Conservation (phyloP, 2,113 vertebrate species). For the Hyla sarda region DNA sequence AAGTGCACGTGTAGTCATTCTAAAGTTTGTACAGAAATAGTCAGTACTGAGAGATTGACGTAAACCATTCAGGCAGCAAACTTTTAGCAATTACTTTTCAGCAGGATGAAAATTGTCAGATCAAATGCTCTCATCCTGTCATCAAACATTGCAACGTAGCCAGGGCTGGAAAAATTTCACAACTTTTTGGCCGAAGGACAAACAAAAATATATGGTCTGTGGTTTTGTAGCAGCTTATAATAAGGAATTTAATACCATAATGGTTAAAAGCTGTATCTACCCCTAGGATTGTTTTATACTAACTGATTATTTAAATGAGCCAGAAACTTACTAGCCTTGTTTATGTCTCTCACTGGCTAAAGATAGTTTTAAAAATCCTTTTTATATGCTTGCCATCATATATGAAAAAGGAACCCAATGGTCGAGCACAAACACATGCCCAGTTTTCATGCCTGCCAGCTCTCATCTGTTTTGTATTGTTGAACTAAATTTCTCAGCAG, state of each 20-base stretch:
- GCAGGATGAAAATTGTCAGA: conserved; percentile 7
- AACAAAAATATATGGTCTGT: background rate
- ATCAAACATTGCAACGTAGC: background rate
- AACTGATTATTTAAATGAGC: background rate
- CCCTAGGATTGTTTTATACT: background rate
- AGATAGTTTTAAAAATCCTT: background rate
- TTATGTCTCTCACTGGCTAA: background rate
- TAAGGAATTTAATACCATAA: background rate
- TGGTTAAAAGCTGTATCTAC: background rate
- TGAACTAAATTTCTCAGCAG: too few relatives aligned
- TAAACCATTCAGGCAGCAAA: background rate
- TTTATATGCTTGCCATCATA: background rate
- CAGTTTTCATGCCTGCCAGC: too few relatives aligned
- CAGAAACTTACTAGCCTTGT: background rate
- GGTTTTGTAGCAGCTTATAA: background rate
- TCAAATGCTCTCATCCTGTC: background rate
- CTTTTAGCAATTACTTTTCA: background rate
- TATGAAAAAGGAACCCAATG: background rate
- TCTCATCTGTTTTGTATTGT: too few relatives aligned
- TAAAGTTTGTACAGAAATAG: background rate
- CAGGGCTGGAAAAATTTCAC: background rate
- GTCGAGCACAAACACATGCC: background rate
- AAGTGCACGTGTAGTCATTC: background rate
- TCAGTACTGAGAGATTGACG: background rate
- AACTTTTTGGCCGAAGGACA: background rate